A percentile compares a stretch with the other conserved stretches of the same genome.
phyloP scores from a whole-genome alignment of 1,140 invertebrate genomes.

The Anoplolepis gracilipes region DNA sequence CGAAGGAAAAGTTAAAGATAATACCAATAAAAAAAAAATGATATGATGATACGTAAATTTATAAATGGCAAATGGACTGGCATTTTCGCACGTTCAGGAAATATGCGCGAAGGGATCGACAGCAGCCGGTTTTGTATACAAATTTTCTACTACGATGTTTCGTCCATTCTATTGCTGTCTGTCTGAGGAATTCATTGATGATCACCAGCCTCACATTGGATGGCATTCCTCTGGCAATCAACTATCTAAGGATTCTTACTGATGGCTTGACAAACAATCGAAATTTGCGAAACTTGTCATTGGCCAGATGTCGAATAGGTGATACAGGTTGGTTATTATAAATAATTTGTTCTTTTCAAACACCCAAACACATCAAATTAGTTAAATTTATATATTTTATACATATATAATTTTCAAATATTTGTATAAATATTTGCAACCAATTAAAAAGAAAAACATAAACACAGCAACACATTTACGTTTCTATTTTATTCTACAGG shows the following conservation, averaged over 20 bases:
- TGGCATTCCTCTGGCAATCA: constrained; percentile 66
- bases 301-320: constrained; percentile 66
- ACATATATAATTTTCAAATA: not conserved
- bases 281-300: constrained; percentile 58
- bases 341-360: not conserved
- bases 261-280: constrained; percentile 60
- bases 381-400: not conserved
- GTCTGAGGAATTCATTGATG: constrained; percentile 46
- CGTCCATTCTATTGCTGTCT: constrained; percentile 68
- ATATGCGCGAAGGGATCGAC: constrained; percentile 32
- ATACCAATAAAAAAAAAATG: not conserved
- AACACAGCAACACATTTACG: not conserved
- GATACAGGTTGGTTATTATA: constrained; percentile 63
- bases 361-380: not conserved
- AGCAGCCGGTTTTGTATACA: constrained; percentile 68
- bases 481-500: constrained; percentile 53
- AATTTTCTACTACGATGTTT: constrained; percentile 72
- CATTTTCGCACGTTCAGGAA: constrained; percentile 58
- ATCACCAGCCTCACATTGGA: constrained; percentile 67
- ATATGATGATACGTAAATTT: not conserved
- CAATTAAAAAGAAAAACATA: not conserved
- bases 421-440: not conserved
- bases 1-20: not conserved
- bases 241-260: constrained; percentile 68
- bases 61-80: constrained; percentile 25